phyloP scores from a whole-genome alignment of 2,888 invertebrate genomes.

The Diarsia rubi region DNA sequence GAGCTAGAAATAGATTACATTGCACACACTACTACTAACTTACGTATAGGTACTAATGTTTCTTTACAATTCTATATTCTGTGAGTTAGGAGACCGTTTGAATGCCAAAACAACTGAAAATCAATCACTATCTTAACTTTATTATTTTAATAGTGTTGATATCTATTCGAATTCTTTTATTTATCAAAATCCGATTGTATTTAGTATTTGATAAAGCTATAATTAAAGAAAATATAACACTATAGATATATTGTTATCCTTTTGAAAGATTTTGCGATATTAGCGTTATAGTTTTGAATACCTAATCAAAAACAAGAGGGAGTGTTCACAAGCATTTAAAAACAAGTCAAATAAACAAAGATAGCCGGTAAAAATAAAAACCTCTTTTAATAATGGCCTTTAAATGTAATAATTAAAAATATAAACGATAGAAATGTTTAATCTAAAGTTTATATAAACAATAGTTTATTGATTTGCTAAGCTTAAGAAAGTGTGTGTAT shows the following conservation, averaged over 20 bases:
- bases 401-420: constrained; percentile 27
- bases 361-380: constrained; percentile 17
- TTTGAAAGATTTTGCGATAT: not conserved
- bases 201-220: not conserved
- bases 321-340: constrained; percentile 23
- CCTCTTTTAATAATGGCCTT: constrained; percentile 47
- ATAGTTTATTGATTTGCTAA: constrained; percentile 54
- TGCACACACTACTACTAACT: constrained; percentile 54
- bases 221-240: not conserved
- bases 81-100: not conserved
- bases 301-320: not conserved
- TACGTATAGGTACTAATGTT: constrained; percentile 29
- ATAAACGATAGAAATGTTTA: constrained; percentile 43
- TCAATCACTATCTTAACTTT: not conserved
- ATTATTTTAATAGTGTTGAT: constrained; percentile 3
- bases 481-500: constrained; percentile 64
- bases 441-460: constrained; percentile 32
- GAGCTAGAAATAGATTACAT: constrained; percentile 55
- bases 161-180: not conserved
- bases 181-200: not conserved
- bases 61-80: constrained; percentile 15
- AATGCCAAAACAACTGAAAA: constrained; percentile 4
- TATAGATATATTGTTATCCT: not conserved
- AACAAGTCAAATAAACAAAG: constrained; percentile 7
- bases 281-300: not conserved